Evolutionary conservation across 2,888 invertebrate species (phyloP).

Genomic region (Podotricha telesiphe): DNA sequence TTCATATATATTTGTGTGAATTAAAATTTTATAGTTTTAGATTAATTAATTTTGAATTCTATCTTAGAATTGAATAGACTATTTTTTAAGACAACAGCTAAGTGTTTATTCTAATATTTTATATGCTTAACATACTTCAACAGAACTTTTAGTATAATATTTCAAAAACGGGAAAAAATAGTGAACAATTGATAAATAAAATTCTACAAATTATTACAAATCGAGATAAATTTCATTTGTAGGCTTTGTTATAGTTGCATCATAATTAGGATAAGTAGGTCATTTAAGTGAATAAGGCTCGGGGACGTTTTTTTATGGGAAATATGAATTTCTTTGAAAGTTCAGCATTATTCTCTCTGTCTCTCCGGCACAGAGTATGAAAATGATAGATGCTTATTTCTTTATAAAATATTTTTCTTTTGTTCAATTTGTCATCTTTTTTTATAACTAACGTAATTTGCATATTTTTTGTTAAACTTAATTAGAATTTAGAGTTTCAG

Average conservation of each 20-base stretch:
- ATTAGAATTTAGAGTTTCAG: too few species aligned
- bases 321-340: neutral
- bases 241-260: constrained; percentile 9
- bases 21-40: neutral
- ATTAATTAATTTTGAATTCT: too few species aligned
- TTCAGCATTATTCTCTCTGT: neutral
- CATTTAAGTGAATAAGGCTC: constrained; percentile 3
- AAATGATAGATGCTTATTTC: too few species aligned
- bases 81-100: neutral
- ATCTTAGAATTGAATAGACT: too few species aligned
- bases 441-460: too few species aligned
- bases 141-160: neutral
- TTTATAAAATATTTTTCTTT: too few species aligned
- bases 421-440: too few species aligned
- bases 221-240: neutral
- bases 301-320: neutral
- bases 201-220: too few species aligned
- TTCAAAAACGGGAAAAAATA: too few species aligned
- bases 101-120: neutral
- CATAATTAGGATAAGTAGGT: constrained; percentile 17
- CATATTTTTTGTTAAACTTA: too few species aligned
- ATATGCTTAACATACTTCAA: too few species aligned
- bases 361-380: neutral
- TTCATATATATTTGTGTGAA: neutral
- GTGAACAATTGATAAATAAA: too few species aligned